Evolutionary conservation across 2,797 vertebrate species (phyloP), one percentile per base, ranked within the genome.

Genomic region (Gouania willdenowi): DNA sequence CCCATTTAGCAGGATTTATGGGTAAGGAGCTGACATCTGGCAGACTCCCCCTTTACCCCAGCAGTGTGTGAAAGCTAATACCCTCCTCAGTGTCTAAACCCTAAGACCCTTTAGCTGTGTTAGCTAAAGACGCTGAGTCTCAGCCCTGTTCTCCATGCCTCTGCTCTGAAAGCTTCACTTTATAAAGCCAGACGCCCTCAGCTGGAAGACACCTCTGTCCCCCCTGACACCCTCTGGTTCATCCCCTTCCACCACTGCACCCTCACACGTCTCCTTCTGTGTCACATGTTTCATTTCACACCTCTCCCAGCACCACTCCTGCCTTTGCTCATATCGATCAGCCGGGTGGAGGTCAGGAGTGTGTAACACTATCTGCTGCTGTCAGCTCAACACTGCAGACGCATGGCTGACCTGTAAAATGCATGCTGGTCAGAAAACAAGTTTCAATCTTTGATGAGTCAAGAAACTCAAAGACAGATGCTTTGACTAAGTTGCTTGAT

Each of bases 1-100:
- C 79, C 77, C 83, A 87, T 85, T 84, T 82, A 84, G 77, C 63
- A 80, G 79, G 75, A 87, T 85, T 84, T 82, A 84, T 84, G 79
- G 63, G 58, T 67, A 61, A 80, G 49, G 70, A 77, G 76, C 75
- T 84, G 85, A 83, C 83, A 85, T 84, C 80, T 85, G 84, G 77
- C 85, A 85, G 80, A 75, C 79, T 84, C 77, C 73, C 74, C 82
- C 52, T 48, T 82, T 81, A 77, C 77, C 74, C 78, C 71, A 78
- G 70, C 81, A 85, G 77, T 76, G 73, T 78, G 80, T 85, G 80
- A 83, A 87, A 85, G 69, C 70, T 73, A 83, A 85, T 83, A 85
- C 82, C 81, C 75, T 80, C 77, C 71, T 73, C 74, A 70, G 69
- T 81, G 83, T 84, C 80, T 74, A 81, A 84, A 84, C 80, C 67